A percentile compares a stretch with the other conserved stretches of the same genome.
Evolutionary conservation across 1,140 invertebrate species (phyloP).

Genomic region (Trinorchestia longiramus): DNA sequence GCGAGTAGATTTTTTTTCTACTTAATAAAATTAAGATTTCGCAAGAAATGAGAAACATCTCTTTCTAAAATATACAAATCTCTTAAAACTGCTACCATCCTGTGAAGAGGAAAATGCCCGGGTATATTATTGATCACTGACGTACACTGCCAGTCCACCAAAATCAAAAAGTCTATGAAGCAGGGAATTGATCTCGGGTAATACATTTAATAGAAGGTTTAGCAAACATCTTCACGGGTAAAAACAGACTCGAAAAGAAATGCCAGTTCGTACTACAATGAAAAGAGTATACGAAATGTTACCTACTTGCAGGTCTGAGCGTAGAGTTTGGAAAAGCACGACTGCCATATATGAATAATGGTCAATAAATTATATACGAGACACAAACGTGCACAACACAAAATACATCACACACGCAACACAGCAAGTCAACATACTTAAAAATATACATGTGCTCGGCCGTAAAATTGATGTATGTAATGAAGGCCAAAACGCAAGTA

Average conservation of each 20-base stretch:
- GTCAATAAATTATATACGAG: conserved; percentile 30
- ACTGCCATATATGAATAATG: background rate
- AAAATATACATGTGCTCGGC: conserved; percentile 3
- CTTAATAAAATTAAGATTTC: too few relatives aligned
- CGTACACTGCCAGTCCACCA: background rate
- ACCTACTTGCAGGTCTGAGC: background rate
- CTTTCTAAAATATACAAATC: background rate
- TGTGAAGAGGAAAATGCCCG: background rate
- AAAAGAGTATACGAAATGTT: background rate
- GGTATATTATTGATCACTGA: background rate
- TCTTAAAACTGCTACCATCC: background rate
- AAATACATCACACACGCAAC: background rate
- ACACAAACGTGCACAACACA: background rate
- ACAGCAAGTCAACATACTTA: conserved; percentile 15
- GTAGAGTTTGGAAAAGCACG: background rate
- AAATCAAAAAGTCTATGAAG: background rate
- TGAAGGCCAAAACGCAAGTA: background rate
- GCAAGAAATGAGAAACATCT: background rate
- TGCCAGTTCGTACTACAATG: conserved; percentile 6
- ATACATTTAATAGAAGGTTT: background rate
- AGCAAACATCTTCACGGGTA: background rate
- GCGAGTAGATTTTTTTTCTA: too few relatives aligned
- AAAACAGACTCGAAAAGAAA: background rate
- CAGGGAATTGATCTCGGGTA: background rate
- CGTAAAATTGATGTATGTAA: background rate